Percentiles rank a stretch among this genome's conserved stretches.
Evolutionary conservation across 2,797 vertebrate species (phyloP).

Genomic region (Kryptolebias ocellatus): DNA sequence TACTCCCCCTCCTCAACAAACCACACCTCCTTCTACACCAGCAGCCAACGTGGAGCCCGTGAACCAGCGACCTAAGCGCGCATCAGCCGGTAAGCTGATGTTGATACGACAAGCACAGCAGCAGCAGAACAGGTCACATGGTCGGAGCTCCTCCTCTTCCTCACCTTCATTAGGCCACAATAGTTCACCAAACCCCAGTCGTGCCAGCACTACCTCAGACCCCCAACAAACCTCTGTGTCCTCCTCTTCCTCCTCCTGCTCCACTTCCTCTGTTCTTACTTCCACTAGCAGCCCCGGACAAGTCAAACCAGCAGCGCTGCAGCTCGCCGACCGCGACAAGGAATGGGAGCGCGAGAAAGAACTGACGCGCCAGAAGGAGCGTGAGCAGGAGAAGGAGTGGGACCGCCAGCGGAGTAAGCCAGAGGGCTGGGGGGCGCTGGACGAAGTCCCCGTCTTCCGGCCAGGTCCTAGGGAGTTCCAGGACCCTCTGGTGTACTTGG

Average conservation of each 20-base stretch:
- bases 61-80: constrained; percentile 93
- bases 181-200: constrained; percentile 86
- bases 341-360: constrained; percentile 78
- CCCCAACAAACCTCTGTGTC: constrained; percentile 86
- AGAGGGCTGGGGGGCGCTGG: constrained; percentile 87
- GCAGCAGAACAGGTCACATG: constrained; percentile 79
- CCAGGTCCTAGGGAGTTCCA: constrained; percentile 94
- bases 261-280: constrained; percentile 75
- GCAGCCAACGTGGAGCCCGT: constrained; percentile 83
- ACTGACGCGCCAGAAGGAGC: constrained; percentile 78
- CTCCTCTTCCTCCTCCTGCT: constrained; percentile 71
- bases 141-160: constrained; percentile 85
- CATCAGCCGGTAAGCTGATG: constrained; percentile 89
- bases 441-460: constrained; percentile 90
- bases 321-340: constrained; percentile 71
- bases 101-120: constrained; percentile 96
- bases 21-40: constrained; percentile 68
- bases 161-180: constrained; percentile 86
- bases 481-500: constrained; percentile 95
- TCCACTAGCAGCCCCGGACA: constrained; percentile 65
- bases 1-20: constrained; percentile 58
- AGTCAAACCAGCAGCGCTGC: constrained; percentile 85
- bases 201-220: constrained; percentile 91
- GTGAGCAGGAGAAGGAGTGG: constrained; percentile 83
- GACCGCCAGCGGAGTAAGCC: constrained; percentile 83